Base-by-base conservation (phyloP, 2,113 vertebrate genomes). In the Macquaria ambigua region DNA sequence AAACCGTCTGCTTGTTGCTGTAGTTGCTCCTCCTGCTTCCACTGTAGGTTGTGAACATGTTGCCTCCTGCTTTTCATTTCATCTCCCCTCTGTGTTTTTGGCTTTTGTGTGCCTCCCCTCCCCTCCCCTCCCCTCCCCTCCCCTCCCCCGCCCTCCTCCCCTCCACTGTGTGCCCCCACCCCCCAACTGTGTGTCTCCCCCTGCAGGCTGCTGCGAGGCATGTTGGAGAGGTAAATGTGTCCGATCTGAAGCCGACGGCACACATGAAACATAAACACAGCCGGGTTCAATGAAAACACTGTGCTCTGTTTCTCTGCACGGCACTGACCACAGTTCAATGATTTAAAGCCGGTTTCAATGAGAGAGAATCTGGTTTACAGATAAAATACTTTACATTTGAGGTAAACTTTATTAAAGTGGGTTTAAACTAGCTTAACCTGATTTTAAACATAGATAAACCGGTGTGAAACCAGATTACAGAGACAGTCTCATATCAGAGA, bases 171-270 rank as follows among this genome's bases (percentile, higher is more conserved):
- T 55, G 43, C 20, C 28, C 52, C 41, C 41, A 2, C 28, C 28
- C 28, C 28, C 25, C 48, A 34, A 46, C 43, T 3, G 21, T 77
- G 74, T 55, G 46, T 23, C 28, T 39, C 41, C 53, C 59, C 71
- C 74, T 50, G 43, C 85, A 87, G 85, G 75, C 75, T 87, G 85
- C 85, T 87, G 69, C 41, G 79, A 82, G 74, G 75, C 79, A 55
- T 82, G 74, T 78, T 87, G 85, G 74, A 82, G 75, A 87, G 85
- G 85, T 87, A 87, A 87, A 87, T 74, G 85, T 78, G 79, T 71
- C 58, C 50, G 58, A 70, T 52, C 23, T 77, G 34, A 77, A 61
- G n/a, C 69, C 20, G 34, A 43, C 53, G 10, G 28, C 71, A 74
- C 48, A 28, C 52, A 25, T 18, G 34, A 73, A 62, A 64, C 74